Conservation (phyloP, 1,140 invertebrate genomes). For the Ditylenchus dipsaci region DNA sequence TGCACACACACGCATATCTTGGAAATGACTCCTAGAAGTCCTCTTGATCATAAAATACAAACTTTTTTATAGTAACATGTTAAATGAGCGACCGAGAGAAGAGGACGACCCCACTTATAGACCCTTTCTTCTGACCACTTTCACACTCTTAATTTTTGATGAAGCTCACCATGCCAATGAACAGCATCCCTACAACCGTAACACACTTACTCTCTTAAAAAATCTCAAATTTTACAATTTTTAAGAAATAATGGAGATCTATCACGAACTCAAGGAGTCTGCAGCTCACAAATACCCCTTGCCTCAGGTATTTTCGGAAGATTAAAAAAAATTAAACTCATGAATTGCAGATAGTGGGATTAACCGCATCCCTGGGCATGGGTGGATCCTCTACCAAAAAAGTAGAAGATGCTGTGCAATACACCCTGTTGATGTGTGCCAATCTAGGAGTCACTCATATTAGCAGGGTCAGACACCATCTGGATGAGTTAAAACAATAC, state of each 20-base stretch:
- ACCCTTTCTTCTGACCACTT: neutral
- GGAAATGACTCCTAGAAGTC: too few species aligned
- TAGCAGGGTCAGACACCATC: neutral
- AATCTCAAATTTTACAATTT: neutral
- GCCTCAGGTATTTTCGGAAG: too few species aligned
- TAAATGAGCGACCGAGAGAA: neutral
- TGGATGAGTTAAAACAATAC: neutral
- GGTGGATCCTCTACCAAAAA: slow-evolving; percentile 11
- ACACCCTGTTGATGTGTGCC: slow-evolving; percentile 28
- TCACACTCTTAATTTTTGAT: slow-evolving; percentile 15
- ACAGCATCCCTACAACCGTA: slow-evolving; percentile 22
- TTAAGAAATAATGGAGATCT: slow-evolving; percentile 19
- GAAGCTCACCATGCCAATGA: slow-evolving; percentile 12
- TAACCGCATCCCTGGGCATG: slow-evolving; percentile 16
- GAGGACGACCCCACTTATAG: neutral
- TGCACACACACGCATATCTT: too few species aligned
- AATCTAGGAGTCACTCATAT: slow-evolving; percentile 21
- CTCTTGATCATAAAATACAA: too few species aligned
- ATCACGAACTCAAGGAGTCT: slow-evolving; percentile 4
- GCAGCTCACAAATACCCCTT: neutral
- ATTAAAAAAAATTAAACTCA: too few species aligned
- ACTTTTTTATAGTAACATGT: neutral
- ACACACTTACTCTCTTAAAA: neutral
- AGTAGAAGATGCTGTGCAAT: neutral
- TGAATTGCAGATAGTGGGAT: slow-evolving; percentile 17